Evolutionary conservation across 2,113 vertebrate species (phyloP).

Genomic region (Zingel zingel): DNA sequence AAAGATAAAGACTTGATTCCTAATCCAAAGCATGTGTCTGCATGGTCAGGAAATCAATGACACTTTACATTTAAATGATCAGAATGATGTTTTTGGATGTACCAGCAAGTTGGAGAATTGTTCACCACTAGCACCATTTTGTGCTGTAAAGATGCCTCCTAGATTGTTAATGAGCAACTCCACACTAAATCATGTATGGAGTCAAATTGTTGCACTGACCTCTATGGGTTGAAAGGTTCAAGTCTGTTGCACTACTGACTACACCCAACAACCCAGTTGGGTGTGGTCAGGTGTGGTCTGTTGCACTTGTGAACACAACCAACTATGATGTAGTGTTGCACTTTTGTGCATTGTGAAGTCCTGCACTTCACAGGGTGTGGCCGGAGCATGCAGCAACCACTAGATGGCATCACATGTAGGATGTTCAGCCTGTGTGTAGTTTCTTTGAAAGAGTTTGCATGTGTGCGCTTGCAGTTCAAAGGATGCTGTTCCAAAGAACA

Average conservation of each 20-base stretch:
- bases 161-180: conserved; percentile 69
- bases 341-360: conserved; percentile 71
- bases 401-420: conserved; percentile 61
- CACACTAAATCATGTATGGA: conserved; percentile 60
- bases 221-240: conserved; percentile 84
- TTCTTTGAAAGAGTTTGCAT: conserved; percentile 63
- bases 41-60: conserved; percentile 79
- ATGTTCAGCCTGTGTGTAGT: conserved; percentile 64
- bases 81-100: conserved; percentile 68
- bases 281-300: conserved; percentile 70
- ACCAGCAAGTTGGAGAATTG: conserved; percentile 81
- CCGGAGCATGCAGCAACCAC: conserved; percentile 72
- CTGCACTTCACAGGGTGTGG: conserved; percentile 69
- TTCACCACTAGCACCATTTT: conserved; percentile 75
- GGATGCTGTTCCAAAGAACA: conserved; percentile 64
- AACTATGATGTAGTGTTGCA: conserved; percentile 68
- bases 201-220: conserved; percentile 79
- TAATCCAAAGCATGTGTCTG: conserved; percentile 78
- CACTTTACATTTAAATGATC: conserved; percentile 57
- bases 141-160: conserved; percentile 76
- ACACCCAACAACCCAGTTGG: conserved; percentile 66
- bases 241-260: conserved; percentile 75
- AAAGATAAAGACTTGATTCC: conserved; percentile 65
- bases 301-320: conserved; percentile 76
- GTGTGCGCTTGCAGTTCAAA: conserved; percentile 61